A percentile compares a stretch with the other conserved stretches of the same genome.
Conservation (phyloP, 2,797 vertebrate genomes). For the Pangasius macronema region DNA sequence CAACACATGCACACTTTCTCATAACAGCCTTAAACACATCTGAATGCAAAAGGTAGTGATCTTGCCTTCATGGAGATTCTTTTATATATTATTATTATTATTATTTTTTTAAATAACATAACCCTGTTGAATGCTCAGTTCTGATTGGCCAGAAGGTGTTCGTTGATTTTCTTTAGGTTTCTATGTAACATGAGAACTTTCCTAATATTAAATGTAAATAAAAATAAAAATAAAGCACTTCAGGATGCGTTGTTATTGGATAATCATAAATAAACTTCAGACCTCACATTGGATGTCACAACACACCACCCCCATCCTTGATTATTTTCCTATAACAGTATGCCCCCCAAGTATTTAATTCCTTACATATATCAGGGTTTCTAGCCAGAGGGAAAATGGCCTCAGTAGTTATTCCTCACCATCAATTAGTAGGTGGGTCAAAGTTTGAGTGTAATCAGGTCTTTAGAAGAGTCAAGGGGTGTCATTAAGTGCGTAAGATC, state of each 20-base stretch:
- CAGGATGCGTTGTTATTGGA: not conserved
- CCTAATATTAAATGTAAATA: not conserved
- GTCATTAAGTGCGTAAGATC: conserved; percentile 71
- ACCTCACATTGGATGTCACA: not conserved
- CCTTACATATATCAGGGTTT: conserved; percentile 32
- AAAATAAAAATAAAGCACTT: not conserved
- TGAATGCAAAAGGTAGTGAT: not conserved
- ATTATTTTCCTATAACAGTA: not conserved
- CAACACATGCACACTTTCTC: conserved; percentile 11
- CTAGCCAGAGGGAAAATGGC: conserved; percentile 69
- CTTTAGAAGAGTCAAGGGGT: conserved; percentile 71
- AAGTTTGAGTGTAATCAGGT: conserved; percentile 77
- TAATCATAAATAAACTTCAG: not conserved
- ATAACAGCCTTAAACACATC: not conserved
- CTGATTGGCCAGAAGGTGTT: no score
- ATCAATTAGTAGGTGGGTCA: conserved; percentile 76
- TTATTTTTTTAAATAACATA: not conserved
- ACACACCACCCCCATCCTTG: not conserved
- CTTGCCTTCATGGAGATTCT: not conserved
- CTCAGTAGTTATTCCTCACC: conserved; percentile 70
- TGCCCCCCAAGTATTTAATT: not conserved
- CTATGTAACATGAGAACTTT: not conserved
- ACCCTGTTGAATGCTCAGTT: not conserved
- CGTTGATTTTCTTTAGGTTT: not conserved
- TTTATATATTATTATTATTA: not conserved